Evolutionary conservation across 2,888 invertebrate species (phyloP), one percentile per base, ranked within the genome.

Genomic region (Nymphalis urticae): DNA sequence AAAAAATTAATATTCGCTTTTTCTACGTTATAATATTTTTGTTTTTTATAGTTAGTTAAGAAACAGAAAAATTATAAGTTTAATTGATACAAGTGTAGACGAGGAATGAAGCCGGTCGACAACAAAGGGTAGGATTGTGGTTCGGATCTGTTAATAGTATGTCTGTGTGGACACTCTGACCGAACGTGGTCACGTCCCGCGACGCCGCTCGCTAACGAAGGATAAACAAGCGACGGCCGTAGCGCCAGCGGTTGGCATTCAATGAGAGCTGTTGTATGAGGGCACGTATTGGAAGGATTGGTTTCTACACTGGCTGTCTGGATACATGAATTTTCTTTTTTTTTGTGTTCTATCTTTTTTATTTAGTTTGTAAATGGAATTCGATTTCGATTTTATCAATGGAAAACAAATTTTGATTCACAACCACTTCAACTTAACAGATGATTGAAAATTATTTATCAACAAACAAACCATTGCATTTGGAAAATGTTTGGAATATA

Each of bases 191-290:
- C 42, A 42, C 42, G 42, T 42, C 42, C 21, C 53, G 21, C 53
- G 53, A 53, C 21, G 27, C 51, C 10, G 51, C 53, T 53, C 53
- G 24, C 53, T 53, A 53, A 53, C 53, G 53, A 53, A 53, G 24
- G 13, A 53, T 16, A 53, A 53, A 53, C 53, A 53, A 10, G 53
- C 53, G 53, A 19, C 53, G 53, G 53, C 53, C 53, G 53, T 24
- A 21, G 53, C 53, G 21, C 16, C 16, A 16, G 42, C 42, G 42
- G 50, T 50, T 50, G 17, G 50, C 17, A 50, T 21, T 32, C 56
- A n/a, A 13, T 32, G 54, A 13, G 24, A 24, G 27, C 32, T 36
- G 50, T 32, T 36, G 50, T 32, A 56, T 32, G 56, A 36, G 32
- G 9, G 56, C 56, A 56, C 56, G 56, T 56, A 56, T 9, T n/a